Evolutionary conservation across 2,797 vertebrate species (phyloP).

Genomic region (Rhabdomys pumilio): DNA sequence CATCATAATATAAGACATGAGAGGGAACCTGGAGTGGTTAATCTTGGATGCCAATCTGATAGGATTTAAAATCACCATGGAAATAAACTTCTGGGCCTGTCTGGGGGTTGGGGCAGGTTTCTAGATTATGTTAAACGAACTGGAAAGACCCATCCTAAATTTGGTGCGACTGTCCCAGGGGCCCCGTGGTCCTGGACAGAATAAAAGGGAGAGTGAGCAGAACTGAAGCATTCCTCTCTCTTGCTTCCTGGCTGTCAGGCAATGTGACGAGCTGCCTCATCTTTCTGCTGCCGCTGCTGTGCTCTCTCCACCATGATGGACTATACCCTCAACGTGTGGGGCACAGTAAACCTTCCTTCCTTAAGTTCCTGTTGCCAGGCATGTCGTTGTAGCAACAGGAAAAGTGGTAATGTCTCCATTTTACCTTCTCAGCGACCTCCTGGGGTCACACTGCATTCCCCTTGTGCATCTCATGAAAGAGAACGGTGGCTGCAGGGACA

Average conservation of each 20-base stretch:
- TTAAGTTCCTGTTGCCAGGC: not conserved
- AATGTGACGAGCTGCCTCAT: not conserved
- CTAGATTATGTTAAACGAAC: not conserved
- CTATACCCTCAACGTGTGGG: not conserved
- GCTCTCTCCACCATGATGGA: not conserved
- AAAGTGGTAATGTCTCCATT: too few relatives aligned
- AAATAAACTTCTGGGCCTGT: not conserved
- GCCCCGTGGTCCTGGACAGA: not conserved
- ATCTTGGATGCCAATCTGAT: not conserved
- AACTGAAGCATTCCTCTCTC: not conserved
- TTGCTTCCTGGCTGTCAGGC: not conserved
- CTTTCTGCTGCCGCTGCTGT: not conserved
- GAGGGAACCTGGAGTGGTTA: not conserved
- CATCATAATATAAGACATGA: not conserved
- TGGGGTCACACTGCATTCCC: not conserved
- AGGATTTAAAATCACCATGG: not conserved
- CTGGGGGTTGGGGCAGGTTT: not conserved
- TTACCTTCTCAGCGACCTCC: slow-evolving; percentile 2
- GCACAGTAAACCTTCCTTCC: not conserved
- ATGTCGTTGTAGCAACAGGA: not conserved
- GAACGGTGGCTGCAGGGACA: not conserved
- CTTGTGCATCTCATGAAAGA: not conserved
- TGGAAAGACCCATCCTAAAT: not conserved
- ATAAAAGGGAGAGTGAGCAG: not conserved
- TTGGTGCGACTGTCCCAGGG: too few relatives aligned